Evolutionary conservation across 2,113 vertebrate species (phyloP), one percentile per base, ranked within the genome.

Genomic region (Hippocampus zosterae): DNA sequence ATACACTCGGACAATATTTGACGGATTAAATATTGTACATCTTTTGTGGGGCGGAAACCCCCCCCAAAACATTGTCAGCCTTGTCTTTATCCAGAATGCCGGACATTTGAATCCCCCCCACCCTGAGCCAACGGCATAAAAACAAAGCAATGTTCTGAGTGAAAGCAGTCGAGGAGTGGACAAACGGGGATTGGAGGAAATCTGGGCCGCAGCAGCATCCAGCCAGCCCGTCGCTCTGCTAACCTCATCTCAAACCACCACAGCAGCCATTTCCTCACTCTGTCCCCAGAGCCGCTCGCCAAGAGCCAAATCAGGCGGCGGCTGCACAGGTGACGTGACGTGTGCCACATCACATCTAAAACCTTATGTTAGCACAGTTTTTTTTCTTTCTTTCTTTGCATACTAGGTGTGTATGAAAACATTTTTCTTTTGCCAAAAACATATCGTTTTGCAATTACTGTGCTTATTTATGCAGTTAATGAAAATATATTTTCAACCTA

Each of bases 141-240:
- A 89, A 88, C 89, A 85, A 90, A 89, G 89, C 88, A 85, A 88
- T 87, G 91, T 86, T 90, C 81, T 87, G 76, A 70, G 77, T 71
- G 84, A 87, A 88, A 80, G 77, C 87, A 84, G 86, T 84, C 81
- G 80, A 83, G 76, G 87, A 90, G 86, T 70, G 77, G 80, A 89
- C 84, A 90, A 86, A 89, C 85, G 79, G 79, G 80, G 79, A 84
- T 74, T 78, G 82, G 70, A 78, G 83, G 81, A 86, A 89, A 90
- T 91, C 80, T 85, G 87, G 88, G 89, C 80, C 79, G 81, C 82
- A 82, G 84, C 85, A 79, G 81, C 88, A 83, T 87, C 81, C 83
- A 78, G 78, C 69, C 80, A 87, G 84, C 82, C 79, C 87, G 84
- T 81, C 85, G 85, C 86, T 87, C 81, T 77, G 77, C 83, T 90